A percentile compares a stretch with the other conserved stretches of the same genome.
phyloP scores from a whole-genome alignment of 2,888 invertebrate genomes.

The Exocentrus adspersus region DNA sequence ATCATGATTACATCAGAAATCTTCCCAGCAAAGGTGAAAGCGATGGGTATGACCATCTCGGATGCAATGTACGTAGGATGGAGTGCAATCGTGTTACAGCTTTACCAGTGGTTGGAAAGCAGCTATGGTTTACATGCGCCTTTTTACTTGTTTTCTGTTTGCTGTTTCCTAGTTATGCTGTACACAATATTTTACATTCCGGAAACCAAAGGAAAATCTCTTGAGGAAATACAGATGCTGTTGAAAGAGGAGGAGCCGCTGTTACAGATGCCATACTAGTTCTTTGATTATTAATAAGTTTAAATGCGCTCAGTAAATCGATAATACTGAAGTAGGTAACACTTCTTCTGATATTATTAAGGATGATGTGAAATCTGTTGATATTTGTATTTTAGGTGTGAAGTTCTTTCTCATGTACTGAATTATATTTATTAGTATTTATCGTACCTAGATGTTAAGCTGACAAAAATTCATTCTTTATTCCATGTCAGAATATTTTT shows the following conservation, averaged over 20 bases:
- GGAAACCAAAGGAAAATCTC: slow-evolving; percentile 76
- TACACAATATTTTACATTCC: slow-evolving; percentile 64
- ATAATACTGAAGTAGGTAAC: no score
- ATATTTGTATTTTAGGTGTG: no score
- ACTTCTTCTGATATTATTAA: no score
- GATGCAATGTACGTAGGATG: slow-evolving; percentile 59
- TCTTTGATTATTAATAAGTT: no score
- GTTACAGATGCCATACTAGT: neutral
- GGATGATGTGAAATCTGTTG: no score
- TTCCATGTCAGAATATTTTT: no score
- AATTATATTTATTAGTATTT: no score
- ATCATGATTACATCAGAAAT: slow-evolving; percentile 61
- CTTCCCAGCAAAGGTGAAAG: slow-evolving; percentile 61
- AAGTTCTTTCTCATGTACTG: no score
- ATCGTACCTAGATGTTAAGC: no score
- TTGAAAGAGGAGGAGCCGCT: slow-evolving; percentile 28
- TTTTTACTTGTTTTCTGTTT: slow-evolving; percentile 55
- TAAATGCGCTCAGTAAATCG: no score
- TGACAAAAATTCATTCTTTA: no score
- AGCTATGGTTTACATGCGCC: slow-evolving; percentile 56
- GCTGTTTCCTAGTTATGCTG: slow-evolving; percentile 41
- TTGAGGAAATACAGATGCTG: slow-evolving; percentile 69
- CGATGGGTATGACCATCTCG: slow-evolving; percentile 59
- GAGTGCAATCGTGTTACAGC: slow-evolving; percentile 53
- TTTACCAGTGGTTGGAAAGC: slow-evolving; percentile 53